phyloP scores from a whole-genome alignment of 1,140 invertebrate species.

The Papilio polytes region DNA sequence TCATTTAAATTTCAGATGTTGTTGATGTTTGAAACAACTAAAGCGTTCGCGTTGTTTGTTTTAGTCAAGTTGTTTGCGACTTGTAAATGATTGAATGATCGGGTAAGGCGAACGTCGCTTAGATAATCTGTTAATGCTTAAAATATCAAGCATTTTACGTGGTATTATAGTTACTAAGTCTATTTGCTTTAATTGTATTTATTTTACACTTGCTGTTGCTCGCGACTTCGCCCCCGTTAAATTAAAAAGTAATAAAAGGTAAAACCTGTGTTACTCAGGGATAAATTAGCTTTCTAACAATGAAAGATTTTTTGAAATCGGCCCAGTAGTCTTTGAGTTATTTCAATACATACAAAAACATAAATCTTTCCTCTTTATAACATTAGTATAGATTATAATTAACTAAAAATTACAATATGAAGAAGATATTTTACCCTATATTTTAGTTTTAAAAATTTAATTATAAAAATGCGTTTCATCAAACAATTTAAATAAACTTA shows the following conservation, averaged over 20 bases:
- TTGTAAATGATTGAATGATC: neutral
- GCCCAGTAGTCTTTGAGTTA: no score
- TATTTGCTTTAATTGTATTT: neutral
- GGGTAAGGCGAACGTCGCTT: neutral
- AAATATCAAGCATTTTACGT: neutral
- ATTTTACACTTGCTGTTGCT: neutral
- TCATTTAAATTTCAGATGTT: conserved; percentile 14
- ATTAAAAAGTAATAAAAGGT: no score
- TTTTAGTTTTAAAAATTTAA: no score
- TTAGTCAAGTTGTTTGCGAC: neutral
- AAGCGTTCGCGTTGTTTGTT: neutral
- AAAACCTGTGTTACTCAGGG: no score
- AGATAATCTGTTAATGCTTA: neutral
- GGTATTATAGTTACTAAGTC: neutral
- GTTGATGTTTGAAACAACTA: conserved; percentile 23
- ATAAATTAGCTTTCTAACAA: no score
- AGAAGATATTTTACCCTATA: no score
- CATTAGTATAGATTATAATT: no score
- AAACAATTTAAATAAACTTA: neutral
- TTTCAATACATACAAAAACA: no score
- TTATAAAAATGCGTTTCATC: neutral
- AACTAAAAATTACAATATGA: no score
- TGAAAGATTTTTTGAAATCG: no score
- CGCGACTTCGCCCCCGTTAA: no score
- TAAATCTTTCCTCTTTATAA: no score